phyloP scores from a whole-genome alignment of 2,888 invertebrate species.

The Tribolium freemani region DNA sequence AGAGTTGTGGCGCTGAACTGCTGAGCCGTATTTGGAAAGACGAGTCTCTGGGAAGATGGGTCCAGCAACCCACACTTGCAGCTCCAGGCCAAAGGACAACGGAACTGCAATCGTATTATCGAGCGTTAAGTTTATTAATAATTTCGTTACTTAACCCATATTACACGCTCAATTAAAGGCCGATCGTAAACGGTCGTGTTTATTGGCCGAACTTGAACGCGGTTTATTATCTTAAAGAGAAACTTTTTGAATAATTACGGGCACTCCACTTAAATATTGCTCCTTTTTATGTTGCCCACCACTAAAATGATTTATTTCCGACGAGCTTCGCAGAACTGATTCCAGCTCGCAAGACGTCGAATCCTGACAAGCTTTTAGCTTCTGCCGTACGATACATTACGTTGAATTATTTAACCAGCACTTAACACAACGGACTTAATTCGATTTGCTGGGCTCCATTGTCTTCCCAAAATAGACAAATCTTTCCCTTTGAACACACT shows the following conservation, averaged over 20 bases:
- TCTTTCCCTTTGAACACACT: neutral
- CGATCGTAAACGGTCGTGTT: slow-evolving; percentile 20
- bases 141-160: slow-evolving; percentile 20
- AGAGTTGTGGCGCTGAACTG: slow-evolving; percentile 59
- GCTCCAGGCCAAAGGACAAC: slow-evolving; percentile 51
- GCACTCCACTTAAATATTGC: slow-evolving; percentile 5
- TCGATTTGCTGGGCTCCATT: slow-evolving; percentile 1
- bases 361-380: slow-evolving; percentile 25
- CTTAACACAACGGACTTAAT: slow-evolving; percentile 18
- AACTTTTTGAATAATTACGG: slow-evolving; percentile 17
- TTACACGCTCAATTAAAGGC: slow-evolving; percentile 6
- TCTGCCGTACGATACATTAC: slow-evolving; percentile 11
- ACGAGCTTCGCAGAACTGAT: neutral
- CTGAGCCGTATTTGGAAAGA: slow-evolving; percentile 62
- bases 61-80: slow-evolving; percentile 51
- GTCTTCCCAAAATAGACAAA: slow-evolving; percentile 4
- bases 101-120: slow-evolving; percentile 55
- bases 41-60: slow-evolving; percentile 57
- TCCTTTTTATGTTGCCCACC: neutral
- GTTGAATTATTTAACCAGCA: slow-evolving; percentile 22
- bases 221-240: slow-evolving; percentile 23
- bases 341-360: slow-evolving; percentile 1
- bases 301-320: neutral
- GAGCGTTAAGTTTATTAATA: slow-evolving; percentile 22
- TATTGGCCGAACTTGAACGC: slow-evolving; percentile 13